Evolutionary conservation across 2,113 vertebrate genomes (phyloP), one percentile per base, ranked within the genome.

Genomic region (Vulpes ferrilata): DNA sequence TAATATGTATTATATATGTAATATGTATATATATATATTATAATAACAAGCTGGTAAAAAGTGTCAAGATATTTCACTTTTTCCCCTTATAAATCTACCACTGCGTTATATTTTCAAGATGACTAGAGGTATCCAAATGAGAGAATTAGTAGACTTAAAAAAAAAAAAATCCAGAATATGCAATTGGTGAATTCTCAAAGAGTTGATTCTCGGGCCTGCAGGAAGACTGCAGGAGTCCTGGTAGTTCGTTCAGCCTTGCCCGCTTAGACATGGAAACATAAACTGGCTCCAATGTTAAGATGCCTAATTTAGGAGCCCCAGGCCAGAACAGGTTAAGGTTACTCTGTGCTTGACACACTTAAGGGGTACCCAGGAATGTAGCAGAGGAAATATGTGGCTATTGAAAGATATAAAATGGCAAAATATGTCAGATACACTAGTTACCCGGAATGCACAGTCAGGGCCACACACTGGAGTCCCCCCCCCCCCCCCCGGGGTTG

Each of bases 311-410:
- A 78, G 83, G 43, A 65, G 57, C 48, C 69, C 7, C 22, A 93
- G 67, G 62, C 57, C 53, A 80, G 43, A 15, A 32, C n/a, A 62
- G 11, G 25, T 60, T 88, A 74, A 16, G 9, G 51, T 96, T 67
- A 19, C 57, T 85, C 74, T 69, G 32, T 43, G 27, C 23, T 71
- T 59, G 84, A 3, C 11, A 16, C 80, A 84, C 8, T 5, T 23
- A 16, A 5, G 13, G 74, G 43, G 35, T 12, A 64, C 20, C 38
- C 60, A 65, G 79, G 20, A 80, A 67, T 55, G 51, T 81, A 86
- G 35, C 64, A n/a, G 43, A 84, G 88, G 91, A 96, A 92, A 84
- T 78, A 20, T 57, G 62, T 83, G 55, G 32, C 73, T 64, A 13
- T 23, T 60, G 93, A 94, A 87, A 89, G 53, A 6, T 32, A 5